phyloP scores from a whole-genome alignment of 2,797 vertebrate genomes.

The Myiotriccus ornatus region DNA sequence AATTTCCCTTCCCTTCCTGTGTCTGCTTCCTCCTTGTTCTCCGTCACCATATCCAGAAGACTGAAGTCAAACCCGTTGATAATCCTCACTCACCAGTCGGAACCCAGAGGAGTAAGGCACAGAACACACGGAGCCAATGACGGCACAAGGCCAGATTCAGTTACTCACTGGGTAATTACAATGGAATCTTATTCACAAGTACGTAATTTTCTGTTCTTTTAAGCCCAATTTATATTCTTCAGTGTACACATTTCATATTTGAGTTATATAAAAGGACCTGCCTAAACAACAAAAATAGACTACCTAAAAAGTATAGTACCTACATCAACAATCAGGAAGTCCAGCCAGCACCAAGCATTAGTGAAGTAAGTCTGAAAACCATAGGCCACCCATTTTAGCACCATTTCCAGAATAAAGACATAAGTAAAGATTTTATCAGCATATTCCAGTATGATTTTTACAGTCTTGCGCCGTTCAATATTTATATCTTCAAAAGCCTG shows the following conservation, averaged over 20 bases:
- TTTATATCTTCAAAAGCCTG: conserved; percentile 97
- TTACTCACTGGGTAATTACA: not conserved
- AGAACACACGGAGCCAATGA: not conserved
- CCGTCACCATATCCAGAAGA: not conserved
- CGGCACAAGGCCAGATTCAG: not conserved
- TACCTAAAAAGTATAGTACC: conserved; percentile 62
- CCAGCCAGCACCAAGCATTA: conserved; percentile 99
- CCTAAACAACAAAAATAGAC: not conserved
- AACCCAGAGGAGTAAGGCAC: not conserved
- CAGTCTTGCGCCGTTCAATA: conserved; percentile 83
- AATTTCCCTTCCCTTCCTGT: not conserved
- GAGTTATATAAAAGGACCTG: not conserved
- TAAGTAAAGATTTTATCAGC: conserved; percentile 97
- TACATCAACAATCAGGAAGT: conserved; percentile 98
- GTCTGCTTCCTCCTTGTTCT: not conserved
- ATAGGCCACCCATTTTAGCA: conserved; percentile 97
- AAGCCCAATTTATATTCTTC: not conserved
- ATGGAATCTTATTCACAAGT: not conserved
- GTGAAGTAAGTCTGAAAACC: conserved; percentile 97
- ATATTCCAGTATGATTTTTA: conserved; percentile 90
- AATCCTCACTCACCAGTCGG: not conserved
- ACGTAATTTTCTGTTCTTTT: not conserved
- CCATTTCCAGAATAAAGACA: conserved; percentile 96
- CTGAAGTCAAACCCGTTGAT: not conserved
- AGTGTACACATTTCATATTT: not conserved